phyloP scores from a whole-genome alignment of 2,113 vertebrate genomes.

The Cyanistes caeruleus region DNA sequence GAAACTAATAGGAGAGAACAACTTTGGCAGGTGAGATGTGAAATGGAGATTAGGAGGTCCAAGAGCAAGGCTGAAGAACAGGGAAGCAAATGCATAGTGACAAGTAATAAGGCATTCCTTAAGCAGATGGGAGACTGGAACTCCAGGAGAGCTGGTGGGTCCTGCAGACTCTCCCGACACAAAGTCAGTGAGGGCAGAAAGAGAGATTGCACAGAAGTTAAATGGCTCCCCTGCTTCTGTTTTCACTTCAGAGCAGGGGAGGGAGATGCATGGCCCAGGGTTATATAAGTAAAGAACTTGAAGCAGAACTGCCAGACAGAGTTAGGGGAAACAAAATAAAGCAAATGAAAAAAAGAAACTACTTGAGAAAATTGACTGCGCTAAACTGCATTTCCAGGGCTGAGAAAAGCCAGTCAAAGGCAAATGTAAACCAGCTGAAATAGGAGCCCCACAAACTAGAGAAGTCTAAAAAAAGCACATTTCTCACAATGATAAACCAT shows the following conservation, averaged over 20 bases:
- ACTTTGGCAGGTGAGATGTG: constrained; percentile 39
- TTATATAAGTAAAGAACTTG: not conserved
- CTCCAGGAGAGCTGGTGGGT: not conserved
- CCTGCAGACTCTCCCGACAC: not conserved
- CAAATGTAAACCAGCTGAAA: not conserved
- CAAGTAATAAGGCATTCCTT: constrained; percentile 34
- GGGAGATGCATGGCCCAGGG: not conserved
- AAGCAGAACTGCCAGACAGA: not conserved
- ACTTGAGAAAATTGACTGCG: not conserved
- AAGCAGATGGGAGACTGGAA: not conserved
- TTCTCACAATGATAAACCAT: not conserved
- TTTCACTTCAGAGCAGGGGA: not conserved
- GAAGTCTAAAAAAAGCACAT: not conserved
- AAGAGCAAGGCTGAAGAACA: constrained; percentile 20
- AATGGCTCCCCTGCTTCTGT: not conserved
- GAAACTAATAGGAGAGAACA: constrained; percentile 43
- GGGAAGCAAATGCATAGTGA: constrained; percentile 9
- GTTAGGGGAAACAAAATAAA: not conserved
- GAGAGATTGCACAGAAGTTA: not conserved
- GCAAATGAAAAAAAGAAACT: not conserved
- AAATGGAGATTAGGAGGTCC: constrained; percentile 40
- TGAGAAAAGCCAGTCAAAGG: not conserved
- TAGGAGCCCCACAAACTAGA: not conserved
- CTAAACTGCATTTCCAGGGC: not conserved
- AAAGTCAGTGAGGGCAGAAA: not conserved